Percentiles rank a stretch among this genome's conserved stretches.
These are phyloP conservation scores for Tribolium castaneum DNA, from an alignment of 1,140 invertebrate genomes.

Conservation along the genomic window DNA sequence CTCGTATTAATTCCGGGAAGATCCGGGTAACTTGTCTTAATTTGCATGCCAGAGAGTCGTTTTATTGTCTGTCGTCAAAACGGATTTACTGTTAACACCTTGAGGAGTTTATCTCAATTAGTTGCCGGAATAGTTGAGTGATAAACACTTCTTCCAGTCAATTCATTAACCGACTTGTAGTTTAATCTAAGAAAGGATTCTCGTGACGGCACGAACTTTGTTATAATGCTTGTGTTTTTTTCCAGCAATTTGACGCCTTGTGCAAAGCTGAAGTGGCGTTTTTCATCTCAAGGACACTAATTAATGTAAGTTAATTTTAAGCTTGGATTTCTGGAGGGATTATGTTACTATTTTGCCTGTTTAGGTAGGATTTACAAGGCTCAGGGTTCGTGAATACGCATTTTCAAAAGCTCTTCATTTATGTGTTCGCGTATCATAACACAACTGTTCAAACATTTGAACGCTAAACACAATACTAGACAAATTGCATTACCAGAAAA, in stretches of 20 bases:
- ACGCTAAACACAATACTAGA: too few species aligned
- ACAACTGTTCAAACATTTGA: too few species aligned
- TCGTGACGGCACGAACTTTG: background rate
- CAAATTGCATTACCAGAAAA: too few species aligned
- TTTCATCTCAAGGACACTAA: constrained; percentile 73
- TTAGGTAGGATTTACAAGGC: background rate
- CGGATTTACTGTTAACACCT: background rate
- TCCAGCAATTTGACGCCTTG: constrained; percentile 78
- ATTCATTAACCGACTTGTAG: background rate
- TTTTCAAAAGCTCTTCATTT: background rate
- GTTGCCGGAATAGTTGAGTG: background rate
- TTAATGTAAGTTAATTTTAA: constrained; percentile 73
- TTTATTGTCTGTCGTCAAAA: background rate
- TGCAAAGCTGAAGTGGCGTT: constrained; percentile 80
- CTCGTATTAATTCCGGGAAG: background rate
- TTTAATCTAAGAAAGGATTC: background rate
- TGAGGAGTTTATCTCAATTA: background rate
- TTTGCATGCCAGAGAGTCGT: background rate
- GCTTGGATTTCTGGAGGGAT: background rate
- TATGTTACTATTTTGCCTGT: background rate
- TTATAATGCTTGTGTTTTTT: constrained; percentile 63
- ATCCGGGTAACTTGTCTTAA: background rate
- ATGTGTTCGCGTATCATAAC: background rate
- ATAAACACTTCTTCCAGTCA: background rate
- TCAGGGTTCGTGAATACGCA: background rate